These are phyloP conservation scores for Daboia siamensis DNA, from an alignment of 2,113 vertebrate genomes.

Conservation along the genomic window DNA sequence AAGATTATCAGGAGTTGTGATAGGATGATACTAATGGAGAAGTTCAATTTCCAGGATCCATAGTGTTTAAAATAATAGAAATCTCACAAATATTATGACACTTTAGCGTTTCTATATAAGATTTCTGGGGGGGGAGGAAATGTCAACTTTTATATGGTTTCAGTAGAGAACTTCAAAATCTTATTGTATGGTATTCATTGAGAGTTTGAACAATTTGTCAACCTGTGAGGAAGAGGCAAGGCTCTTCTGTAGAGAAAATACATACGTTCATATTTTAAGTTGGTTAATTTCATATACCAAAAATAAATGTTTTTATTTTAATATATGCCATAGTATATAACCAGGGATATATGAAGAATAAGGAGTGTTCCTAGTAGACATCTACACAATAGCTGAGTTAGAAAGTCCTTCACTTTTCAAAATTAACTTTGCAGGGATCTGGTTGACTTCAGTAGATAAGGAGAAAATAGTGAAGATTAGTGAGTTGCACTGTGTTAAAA, in stretches of 20 bases:
- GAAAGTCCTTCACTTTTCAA: neutral
- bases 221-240: neutral
- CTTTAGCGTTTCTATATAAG: neutral
- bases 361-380: neutral
- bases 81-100: neutral
- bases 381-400: neutral
- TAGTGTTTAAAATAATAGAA: neutral
- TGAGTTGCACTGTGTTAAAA: neutral
- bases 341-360: neutral
- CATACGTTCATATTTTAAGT: neutral
- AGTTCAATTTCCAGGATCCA: neutral
- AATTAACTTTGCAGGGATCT: neutral
- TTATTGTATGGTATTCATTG: neutral
- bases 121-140: neutral
- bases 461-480: neutral
- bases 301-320: neutral
- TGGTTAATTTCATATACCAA: neutral
- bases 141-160: neutral
- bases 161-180: neutral
- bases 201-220: neutral
- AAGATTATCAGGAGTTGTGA: neutral
- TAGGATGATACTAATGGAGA: too few relatives aligned
- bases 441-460: neutral
- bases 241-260: neutral
- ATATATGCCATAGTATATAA: neutral